Evolutionary conservation across 1,140 invertebrate genomes (phyloP).

Genomic region (Rhynchophorus ferrugineus): DNA sequence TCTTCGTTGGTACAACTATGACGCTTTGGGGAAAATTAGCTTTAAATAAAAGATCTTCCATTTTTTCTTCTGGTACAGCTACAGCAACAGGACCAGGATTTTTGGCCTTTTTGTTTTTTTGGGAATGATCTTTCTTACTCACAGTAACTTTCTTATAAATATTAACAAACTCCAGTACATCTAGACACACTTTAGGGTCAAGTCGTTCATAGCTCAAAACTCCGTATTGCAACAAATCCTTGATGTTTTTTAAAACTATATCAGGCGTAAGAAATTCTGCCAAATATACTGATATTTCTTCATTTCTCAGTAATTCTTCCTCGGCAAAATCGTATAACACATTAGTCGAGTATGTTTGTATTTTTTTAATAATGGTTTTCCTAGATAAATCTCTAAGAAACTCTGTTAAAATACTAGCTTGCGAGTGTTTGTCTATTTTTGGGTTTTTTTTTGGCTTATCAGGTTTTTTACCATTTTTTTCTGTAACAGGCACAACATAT

Average conservation of each 20-base stretch:
- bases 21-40: neutral
- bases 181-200: constrained; percentile 2
- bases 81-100: neutral
- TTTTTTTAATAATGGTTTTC: constrained; percentile 21
- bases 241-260: constrained; percentile 14
- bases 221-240: constrained; percentile 22
- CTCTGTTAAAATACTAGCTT: constrained; percentile 11
- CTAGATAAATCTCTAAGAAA: constrained; percentile 14
- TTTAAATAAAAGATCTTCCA: neutral
- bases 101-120: neutral
- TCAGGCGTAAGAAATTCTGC: constrained; percentile 23
- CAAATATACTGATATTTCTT: constrained; percentile 12
- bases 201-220: constrained; percentile 13
- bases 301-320: constrained; percentile 14
- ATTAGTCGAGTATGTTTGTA: constrained; percentile 19
- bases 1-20: neutral
- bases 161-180: constrained; percentile 13
- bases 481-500: neutral
- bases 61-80: neutral
- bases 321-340: constrained; percentile 21
- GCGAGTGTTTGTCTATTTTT: no score
- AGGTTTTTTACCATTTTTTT: neutral
- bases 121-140: constrained; percentile 3
- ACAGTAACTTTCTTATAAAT: constrained; percentile 14
- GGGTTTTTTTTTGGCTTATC: constrained; percentile 4